Evolutionary conservation across 2,888 invertebrate species (phyloP), one percentile per base, ranked within the genome.

Genomic region (Brachylomia viminalis): DNA sequence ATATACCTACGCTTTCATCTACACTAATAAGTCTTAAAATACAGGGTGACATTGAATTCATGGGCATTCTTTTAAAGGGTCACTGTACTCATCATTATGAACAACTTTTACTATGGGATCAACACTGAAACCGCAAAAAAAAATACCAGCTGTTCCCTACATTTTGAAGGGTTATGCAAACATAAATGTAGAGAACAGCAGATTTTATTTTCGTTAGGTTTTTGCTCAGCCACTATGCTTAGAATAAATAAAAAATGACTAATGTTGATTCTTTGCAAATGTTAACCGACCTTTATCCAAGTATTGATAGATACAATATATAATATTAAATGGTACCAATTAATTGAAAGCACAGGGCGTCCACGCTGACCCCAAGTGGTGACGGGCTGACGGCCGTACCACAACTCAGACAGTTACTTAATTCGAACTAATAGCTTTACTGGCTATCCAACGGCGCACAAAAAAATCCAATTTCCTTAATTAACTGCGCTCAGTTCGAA

Each of bases 381-480:
- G 92, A 92, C 91, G 90, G 88, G 87, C 80, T 80, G 64, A 59
- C 68, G 73, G 89, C 88, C 90, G 90, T 90, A 89, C 89, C 88
- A 87, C 88, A 84, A 73, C 86, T 89, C 91, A 92, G 93, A 92
- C 94, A 94, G 94, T 92, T 95, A 81, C 94, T 94, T 96, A 96
- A 96, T 96, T 95, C 95, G 94, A 95, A 96, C 95, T 96, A 96
- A 96, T 96, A 96, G 96, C 95, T 94, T 93, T 91, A 92, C 92
- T 92, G 91, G 94, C 92, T 95, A 95, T 95, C 95, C 95, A 95
- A 94, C 93, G 93, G 93, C 91, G 92, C 90, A 92, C 93, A 95
- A 94, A 96, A 96, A 96, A 95, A 93, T 95, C 95, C 96, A 96
- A 96, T 96, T 96, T 96, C 95, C 95, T 95, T 96, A 96, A 96